Conservation (phyloP, 2,888 invertebrate genomes). For the Drosophila yooni region DNA sequence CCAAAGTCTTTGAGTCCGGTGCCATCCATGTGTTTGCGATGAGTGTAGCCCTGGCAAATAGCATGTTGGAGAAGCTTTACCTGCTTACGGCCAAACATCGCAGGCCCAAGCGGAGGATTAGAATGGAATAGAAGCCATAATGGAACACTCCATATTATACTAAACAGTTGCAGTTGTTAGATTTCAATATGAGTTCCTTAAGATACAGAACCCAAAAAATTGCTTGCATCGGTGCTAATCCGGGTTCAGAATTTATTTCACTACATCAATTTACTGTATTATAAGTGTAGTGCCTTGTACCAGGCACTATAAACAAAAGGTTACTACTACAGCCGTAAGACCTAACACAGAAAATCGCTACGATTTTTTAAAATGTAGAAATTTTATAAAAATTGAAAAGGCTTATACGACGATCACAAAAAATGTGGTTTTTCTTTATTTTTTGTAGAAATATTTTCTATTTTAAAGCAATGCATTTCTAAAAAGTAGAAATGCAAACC, state of each 20-base stretch:
- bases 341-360: neutral
- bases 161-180: neutral
- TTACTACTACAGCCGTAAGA: neutral
- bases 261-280: neutral
- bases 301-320: neutral
- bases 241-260: neutral
- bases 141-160: neutral
- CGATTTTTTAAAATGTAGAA: too few species aligned
- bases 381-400: too few species aligned
- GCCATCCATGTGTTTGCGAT: conserved; percentile 45
- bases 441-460: neutral
- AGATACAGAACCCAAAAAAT: neutral
- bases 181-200: neutral
- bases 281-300: neutral
- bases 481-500: too few species aligned
- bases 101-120: neutral
- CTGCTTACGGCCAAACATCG: conserved; percentile 42
- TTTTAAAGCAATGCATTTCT: neutral
- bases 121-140: neutral
- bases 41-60: conserved; percentile 24
- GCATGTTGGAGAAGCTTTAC: conserved; percentile 41
- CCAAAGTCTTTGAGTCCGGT: conserved; percentile 44
- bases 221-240: neutral
- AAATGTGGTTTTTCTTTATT: neutral
- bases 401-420: neutral